Base-by-base conservation (phyloP, 2,797 vertebrate species). In the Crenichthys baileyi region DNA sequence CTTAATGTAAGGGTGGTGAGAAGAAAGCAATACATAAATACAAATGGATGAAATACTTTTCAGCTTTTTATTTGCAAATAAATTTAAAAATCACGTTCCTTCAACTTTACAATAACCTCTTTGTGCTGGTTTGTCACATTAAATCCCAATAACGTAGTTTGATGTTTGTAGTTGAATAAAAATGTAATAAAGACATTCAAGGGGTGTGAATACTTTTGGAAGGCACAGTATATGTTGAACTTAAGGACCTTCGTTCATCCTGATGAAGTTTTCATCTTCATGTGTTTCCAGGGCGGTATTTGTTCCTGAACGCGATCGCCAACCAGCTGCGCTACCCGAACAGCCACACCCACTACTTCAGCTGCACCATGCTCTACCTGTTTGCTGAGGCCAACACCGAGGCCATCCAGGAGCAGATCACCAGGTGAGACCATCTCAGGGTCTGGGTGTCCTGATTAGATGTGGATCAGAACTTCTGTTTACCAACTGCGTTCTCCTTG, bases 281-380 rank as follows among this genome's bases (percentile, higher is more conserved):
- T 1, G 5, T 77, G 9, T 75, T 81, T 84, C 15, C 91, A 99
- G 98, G 98, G 31, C 97, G 98, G 36, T 99, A 99, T 93, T 97
- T 99, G 80, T 99, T 99, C 95, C 86, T 99, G 91, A 99, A 99
- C 0, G 98, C 98, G 2, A 99, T 99, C 31, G 98, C 98, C 95
- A 99, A 99, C 89, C 98, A 99, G 95, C 96, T 99, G 87, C 97
- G 98, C 24, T 99, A 99, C 90, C 98, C 98, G 41, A 99, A 99
- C 94, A 99, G 98, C 84, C 98, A 99, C 95, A 99, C 98, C 4
- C 98, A 99, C 94, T 99, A 99, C 95, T 99, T 99, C 93, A 99
- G 98, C 92, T 99, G 98, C 90, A 99, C 98, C 91, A 99, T 99
- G 98, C 96, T 99, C 26, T 99, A 99, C 89, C 95, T 99, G 85